Percentiles rank a stretch among this genome's conserved stretches.
Conservation (phyloP, 1,140 invertebrate genomes). For the Orchestia grillus region DNA sequence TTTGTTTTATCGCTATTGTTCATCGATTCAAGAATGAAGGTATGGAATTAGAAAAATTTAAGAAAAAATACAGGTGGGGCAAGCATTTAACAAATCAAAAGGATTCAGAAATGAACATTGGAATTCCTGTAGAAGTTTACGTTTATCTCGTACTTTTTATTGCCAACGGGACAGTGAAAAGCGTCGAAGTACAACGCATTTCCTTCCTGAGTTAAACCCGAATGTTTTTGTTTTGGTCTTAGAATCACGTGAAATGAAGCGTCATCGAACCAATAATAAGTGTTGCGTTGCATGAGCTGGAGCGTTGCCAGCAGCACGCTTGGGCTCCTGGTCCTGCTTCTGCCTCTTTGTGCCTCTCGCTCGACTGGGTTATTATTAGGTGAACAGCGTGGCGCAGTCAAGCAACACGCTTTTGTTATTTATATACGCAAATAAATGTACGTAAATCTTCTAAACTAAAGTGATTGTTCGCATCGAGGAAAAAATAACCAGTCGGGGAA, state of each 20-base stretch:
- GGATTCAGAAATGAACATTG: neutral
- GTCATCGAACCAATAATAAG: conserved; percentile 31
- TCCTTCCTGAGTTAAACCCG: neutral
- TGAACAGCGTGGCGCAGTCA: neutral
- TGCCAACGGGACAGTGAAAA: neutral
- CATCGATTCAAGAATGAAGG: neutral
- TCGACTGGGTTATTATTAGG: neutral
- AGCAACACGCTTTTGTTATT: neutral
- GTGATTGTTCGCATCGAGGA: neutral
- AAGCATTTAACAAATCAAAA: neutral
- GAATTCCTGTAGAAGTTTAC: neutral
- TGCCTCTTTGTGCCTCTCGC: neutral
- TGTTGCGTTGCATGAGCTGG: neutral
- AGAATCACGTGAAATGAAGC: conserved; percentile 16
- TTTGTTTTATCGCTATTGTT: neutral
- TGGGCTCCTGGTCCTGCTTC: neutral
- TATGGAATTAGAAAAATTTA: too few species aligned
- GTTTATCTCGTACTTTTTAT: neutral
- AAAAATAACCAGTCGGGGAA: neutral
- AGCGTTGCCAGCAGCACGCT: neutral
- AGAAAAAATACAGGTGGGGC: neutral
- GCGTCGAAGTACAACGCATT: neutral
- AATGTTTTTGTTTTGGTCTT: neutral
- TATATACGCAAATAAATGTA: neutral
- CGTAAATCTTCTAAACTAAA: neutral